Conservation (phyloP, 2,888 invertebrate species). For the Osedax fenrisi region DNA sequence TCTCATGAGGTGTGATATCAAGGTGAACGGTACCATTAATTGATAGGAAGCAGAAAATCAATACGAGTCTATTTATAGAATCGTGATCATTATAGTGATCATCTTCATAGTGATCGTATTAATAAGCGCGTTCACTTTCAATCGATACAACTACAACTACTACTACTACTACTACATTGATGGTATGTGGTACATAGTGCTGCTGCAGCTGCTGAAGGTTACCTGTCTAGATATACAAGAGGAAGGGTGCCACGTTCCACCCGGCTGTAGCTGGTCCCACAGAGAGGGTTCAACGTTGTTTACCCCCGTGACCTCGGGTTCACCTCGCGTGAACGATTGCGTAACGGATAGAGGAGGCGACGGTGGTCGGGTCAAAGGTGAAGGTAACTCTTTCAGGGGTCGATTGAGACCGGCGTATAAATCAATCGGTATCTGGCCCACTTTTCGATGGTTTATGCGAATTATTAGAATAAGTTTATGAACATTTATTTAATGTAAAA, state of each 20-base stretch:
- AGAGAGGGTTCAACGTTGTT: not conserved
- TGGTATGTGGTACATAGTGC: no score
- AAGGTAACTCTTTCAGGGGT: not conserved
- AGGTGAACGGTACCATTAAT: no score
- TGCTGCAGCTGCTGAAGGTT: no score
- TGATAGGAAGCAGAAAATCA: no score
- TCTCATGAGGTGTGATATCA: no score
- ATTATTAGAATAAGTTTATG: not conserved
- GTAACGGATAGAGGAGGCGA: not conserved
- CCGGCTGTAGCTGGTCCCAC: not conserved
- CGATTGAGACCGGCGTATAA: not conserved
- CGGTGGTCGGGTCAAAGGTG: not conserved
- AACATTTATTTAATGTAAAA: not conserved
- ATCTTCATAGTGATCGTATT: no score
- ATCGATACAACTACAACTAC: no score
- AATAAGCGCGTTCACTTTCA: no score
- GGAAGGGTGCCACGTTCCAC: not conserved
- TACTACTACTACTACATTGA: no score
- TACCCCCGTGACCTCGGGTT: not conserved
- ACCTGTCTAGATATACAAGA: not conserved
- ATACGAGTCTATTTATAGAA: no score
- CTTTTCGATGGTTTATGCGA: not conserved
- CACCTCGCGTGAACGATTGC: not conserved
- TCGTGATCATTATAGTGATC: no score
- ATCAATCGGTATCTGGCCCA: not conserved